Percentiles rank a stretch among this genome's conserved stretches.
These are phyloP conservation scores for Operophtera brumata DNA, from an alignment of 2,888 invertebrate genomes.

Conservation along the genomic window DNA sequence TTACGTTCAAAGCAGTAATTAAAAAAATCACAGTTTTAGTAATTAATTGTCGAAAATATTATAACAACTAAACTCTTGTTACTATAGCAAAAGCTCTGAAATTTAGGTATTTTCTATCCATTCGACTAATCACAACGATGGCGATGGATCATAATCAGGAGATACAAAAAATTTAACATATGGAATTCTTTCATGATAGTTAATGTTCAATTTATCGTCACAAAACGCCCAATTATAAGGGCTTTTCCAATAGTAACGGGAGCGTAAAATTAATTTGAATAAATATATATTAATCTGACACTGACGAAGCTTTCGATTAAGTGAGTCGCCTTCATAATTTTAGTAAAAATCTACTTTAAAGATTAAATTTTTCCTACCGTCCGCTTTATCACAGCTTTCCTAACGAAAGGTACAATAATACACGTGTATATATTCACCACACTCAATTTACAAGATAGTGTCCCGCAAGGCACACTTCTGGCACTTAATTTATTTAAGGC, in stretches of 20 bases:
- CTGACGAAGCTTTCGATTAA: slow-evolving; percentile 54
- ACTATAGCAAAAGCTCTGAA: neutral
- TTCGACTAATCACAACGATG: neutral
- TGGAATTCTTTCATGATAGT: neutral
- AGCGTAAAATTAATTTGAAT: slow-evolving; percentile 36
- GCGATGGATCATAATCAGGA: neutral
- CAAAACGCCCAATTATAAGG: neutral
- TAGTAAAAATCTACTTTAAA: slow-evolving; percentile 40
- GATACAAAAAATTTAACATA: neutral
- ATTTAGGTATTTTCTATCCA: neutral
- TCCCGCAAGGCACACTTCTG: slow-evolving; percentile 65
- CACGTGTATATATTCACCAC: slow-evolving; percentile 44
- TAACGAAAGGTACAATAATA: slow-evolving; percentile 43
- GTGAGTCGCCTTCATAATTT: slow-evolving; percentile 42
- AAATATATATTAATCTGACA: slow-evolving; percentile 42
- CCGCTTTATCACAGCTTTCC: slow-evolving; percentile 67
- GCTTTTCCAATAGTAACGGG: slow-evolving; percentile 3
- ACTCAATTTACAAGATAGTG: slow-evolving; percentile 45
- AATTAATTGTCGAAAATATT: slow-evolving; percentile 58
- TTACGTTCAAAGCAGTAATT: slow-evolving; percentile 46
- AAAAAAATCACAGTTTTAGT: slow-evolving; percentile 68
- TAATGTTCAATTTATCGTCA: neutral
- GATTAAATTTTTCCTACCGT: slow-evolving; percentile 37
- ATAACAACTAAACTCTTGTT: slow-evolving; percentile 54
- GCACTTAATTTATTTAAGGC: slow-evolving; percentile 43